Evolutionary conservation across 2,113 vertebrate genomes (phyloP).

Genomic region (Caretta caretta): DNA sequence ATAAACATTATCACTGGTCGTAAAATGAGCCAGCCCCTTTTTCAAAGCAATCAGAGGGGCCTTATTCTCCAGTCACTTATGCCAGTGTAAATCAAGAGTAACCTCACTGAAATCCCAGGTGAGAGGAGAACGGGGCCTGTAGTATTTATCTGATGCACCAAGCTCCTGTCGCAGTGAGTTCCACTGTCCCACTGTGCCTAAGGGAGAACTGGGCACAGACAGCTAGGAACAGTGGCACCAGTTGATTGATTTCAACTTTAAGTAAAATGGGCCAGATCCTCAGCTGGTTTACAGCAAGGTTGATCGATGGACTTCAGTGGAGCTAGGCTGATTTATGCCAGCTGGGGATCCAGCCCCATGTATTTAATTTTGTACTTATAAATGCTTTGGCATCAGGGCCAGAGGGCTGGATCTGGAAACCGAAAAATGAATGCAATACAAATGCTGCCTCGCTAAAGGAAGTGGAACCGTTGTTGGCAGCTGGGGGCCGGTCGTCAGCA

Average conservation of each 20-base stretch:
- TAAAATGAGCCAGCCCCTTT: no score
- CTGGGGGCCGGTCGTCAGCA: background rate
- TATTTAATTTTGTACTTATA: background rate
- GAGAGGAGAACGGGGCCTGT: background rate
- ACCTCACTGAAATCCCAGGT: background rate
- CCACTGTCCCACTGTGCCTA: background rate
- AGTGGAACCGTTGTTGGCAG: no score
- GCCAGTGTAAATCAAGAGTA: background rate
- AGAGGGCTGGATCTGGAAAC: background rate
- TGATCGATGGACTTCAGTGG: background rate
- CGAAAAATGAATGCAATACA: background rate
- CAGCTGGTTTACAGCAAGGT: background rate
- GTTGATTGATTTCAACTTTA: background rate
- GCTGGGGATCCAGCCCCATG: no score
- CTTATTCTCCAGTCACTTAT: no score
- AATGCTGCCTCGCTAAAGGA: background rate
- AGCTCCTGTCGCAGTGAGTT: background rate
- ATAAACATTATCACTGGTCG: no score
- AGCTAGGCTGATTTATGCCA: no score
- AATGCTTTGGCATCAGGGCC: background rate
- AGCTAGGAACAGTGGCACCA: background rate
- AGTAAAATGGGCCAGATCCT: background rate
- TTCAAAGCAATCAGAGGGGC: no score
- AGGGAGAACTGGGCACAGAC: background rate
- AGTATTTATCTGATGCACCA: background rate